Base-by-base conservation (phyloP, 1,140 invertebrate species). In the Plodia interpunctella region DNA sequence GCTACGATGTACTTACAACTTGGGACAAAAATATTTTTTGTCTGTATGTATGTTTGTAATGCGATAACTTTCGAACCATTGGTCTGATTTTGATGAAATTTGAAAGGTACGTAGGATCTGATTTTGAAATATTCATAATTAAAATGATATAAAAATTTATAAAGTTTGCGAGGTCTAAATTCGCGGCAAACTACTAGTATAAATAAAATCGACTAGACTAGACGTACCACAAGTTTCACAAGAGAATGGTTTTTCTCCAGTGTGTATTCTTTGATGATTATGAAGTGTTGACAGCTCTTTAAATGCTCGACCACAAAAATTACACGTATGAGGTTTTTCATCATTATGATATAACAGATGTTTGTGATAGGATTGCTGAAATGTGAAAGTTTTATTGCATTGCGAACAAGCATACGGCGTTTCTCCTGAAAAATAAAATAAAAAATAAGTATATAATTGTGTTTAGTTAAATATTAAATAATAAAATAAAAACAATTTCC, bases 361-460 rank as follows among this genome's bases (percentile, higher is more conserved):
- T 74, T 97, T 97, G 79, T 97, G 96, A 80, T 96, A 97, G 1
- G 96, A 97, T 70, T 97, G 96, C 86, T 97, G 96, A 82, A 97
- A 97, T 19, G 95, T 96, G 87, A 98, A 98, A 0, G 94, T 95
- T 86, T 97, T 97, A 55, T 94, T 94, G 80, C 97, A 98, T 75
- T 95, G 93, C 30, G 91, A 91, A 78, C 97, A 98, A 8, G 93
- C 93, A 76, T 97, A 97, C 0, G 96, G 96, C 91, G 95, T 96
- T 90, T 97, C 96, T 55, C 96, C 96, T 92, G 91, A 44, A 87
- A 85, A 44, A 58, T 62, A 57, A 66, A 35, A 11, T 20, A 17
- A n/a, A 21, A 44, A 57, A 57, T 32, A 15, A 56, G 35, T 44
- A 21, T 38, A 20, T 25, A 25, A n/a, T n/a, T 25, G 6, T 53